phyloP scores from a whole-genome alignment of 2,113 vertebrate species.

The Alligator mississippiensis region DNA sequence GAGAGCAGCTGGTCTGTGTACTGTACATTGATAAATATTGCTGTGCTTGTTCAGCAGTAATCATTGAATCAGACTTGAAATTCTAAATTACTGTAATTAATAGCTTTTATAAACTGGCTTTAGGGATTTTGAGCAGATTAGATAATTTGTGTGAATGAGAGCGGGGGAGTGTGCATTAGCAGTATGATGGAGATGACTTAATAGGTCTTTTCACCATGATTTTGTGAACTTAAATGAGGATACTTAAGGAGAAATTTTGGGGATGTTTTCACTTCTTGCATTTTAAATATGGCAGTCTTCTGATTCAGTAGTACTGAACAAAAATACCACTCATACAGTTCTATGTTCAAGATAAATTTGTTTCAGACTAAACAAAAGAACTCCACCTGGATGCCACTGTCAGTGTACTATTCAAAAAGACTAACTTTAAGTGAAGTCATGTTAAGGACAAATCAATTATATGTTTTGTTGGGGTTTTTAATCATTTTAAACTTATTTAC shows the following conservation, averaged over 20 bases:
- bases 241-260: too few relatives aligned
- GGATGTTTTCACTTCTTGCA: too few relatives aligned
- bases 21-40: neutral
- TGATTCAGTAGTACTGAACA: neutral
- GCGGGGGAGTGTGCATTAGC: too few relatives aligned
- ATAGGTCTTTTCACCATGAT: too few relatives aligned
- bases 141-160: too few relatives aligned
- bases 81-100: neutral
- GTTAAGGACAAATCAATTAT: neutral
- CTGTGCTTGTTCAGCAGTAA: neutral
- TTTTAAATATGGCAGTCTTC: too few relatives aligned
- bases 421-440: neutral
- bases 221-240: too few relatives aligned
- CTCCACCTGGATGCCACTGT: neutral
- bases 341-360: neutral
- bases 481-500: neutral
- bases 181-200: too few relatives aligned
- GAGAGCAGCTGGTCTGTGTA: neutral
- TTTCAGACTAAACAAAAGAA: neutral
- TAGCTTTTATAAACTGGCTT: neutral
- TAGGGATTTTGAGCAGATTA: neutral
- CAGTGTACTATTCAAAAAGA: neutral
- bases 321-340: neutral
- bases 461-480: neutral
- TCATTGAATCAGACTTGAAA: neutral